Evolutionary conservation across 2,113 vertebrate species (phyloP).

Genomic region (Equus quagga): DNA sequence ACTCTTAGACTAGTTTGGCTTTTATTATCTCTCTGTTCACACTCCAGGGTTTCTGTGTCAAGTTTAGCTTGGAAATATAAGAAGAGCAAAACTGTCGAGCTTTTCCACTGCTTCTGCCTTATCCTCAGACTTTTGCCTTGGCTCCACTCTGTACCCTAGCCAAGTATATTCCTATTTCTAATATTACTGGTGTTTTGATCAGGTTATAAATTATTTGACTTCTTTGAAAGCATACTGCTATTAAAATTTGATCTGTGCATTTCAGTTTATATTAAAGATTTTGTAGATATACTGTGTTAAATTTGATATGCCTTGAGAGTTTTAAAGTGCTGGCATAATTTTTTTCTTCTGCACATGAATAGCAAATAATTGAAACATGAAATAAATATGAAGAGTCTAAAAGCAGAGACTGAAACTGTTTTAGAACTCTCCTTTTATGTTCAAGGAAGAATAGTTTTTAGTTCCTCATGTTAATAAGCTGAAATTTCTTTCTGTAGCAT

Average conservation of each 20-base stretch:
- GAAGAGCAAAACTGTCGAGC: neutral
- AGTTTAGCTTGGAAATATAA: neutral
- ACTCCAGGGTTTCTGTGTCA: neutral
- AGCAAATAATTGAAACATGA: neutral
- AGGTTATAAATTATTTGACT: neutral
- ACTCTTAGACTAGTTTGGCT: neutral
- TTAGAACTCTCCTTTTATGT: neutral
- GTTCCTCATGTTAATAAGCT: neutral
- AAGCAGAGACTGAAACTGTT: slow-evolving; percentile 13
- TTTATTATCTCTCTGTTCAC: neutral
- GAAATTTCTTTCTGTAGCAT: neutral
- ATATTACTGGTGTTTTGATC: neutral
- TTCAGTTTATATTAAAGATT: neutral
- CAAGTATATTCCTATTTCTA: neutral
- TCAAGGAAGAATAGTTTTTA: neutral
- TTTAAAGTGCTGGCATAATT: neutral
- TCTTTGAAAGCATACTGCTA: neutral
- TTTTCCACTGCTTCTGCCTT: neutral
- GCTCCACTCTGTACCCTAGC: neutral
- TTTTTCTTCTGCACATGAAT: neutral
- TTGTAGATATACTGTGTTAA: neutral
- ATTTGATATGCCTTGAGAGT: neutral
- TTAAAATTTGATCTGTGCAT: neutral
- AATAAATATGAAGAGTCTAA: neutral
- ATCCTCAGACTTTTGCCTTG: neutral